A percentile compares a stretch with the other conserved stretches of the same genome.
Evolutionary conservation across 2,888 invertebrate species (phyloP).

Genomic region (Crioceris asparagi): DNA sequence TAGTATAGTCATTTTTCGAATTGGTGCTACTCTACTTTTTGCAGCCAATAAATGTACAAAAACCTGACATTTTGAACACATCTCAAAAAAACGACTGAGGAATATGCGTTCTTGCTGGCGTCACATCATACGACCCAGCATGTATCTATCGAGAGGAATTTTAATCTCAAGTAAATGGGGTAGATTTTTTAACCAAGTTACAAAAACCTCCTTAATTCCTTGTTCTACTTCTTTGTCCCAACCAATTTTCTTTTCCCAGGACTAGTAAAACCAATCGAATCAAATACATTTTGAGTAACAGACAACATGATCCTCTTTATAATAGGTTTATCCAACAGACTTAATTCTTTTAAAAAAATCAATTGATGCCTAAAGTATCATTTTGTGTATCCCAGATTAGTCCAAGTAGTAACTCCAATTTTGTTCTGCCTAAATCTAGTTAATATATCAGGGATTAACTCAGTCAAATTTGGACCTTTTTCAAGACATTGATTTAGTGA

Average conservation of each 20-base stretch:
- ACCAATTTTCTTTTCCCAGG: slow-evolving; percentile 9
- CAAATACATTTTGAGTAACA: slow-evolving; percentile 9
- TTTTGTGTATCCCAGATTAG: slow-evolving; percentile 11
- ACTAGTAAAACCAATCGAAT: slow-evolving; percentile 12
- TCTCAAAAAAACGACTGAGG: no score
- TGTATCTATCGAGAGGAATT: no score
- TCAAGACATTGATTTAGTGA: no score
- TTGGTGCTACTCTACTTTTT: slow-evolving; percentile 6
- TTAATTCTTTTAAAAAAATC: no score
- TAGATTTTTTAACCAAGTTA: slow-evolving; percentile 7
- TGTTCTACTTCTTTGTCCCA: slow-evolving; percentile 9
- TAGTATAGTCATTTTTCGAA: slow-evolving; percentile 10
- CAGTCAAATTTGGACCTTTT: no score
- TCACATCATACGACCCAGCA: background rate
- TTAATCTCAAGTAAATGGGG: no score
- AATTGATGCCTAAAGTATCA: no score
- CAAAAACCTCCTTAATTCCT: slow-evolving; percentile 2
- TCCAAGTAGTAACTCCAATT: slow-evolving; percentile 17
- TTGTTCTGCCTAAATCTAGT: slow-evolving; percentile 16
- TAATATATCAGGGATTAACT: no score
- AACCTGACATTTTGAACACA: no score
- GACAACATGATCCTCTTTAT: slow-evolving; percentile 9
- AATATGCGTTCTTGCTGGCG: no score
- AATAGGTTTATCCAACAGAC: no score
- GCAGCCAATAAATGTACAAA: no score